Evolutionary conservation across 2,888 invertebrate genomes (phyloP), one percentile per base, ranked within the genome.

Genomic region (Aspidiotus rigidus): DNA sequence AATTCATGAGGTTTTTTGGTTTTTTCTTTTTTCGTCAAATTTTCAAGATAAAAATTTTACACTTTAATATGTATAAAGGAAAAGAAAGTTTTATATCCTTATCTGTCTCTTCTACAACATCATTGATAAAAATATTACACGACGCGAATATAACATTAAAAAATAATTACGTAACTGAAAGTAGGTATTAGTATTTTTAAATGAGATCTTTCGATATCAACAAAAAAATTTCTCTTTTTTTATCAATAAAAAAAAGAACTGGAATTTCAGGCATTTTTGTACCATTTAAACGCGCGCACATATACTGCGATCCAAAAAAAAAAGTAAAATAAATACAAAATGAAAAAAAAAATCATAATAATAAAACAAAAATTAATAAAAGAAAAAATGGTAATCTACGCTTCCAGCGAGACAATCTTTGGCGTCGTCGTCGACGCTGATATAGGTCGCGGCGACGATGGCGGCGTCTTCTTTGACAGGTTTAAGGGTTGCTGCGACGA

Each of bases 401-500:
- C 69, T 56, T 69, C 69, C 49, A 69, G 41, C 11, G 69, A 63
- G 7, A 69, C 62, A 16, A 69, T 69, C 63, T 69, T 69, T 42
- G 63, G 62, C 10, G 69, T 63, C n/a, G 44, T 63, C 15, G 70
- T 60, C 62, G 49, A 60, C 1, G 69, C 71, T 1, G 71, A 64
- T n/a, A 70, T 17, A 7, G 72, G 84, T 76, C 83, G 77, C 75
- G 90, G 88, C 79, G 90, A 87, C 73, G 88, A 86, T 74, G 86
- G 85, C 74, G 87, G 87, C 73, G 88, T 86, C 77, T 89, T 89
- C 79, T 92, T 93, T 79, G 92, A 93, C 76, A 93, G 83, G 83
- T 93, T 93, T 74, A 93, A 81, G 69, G 93, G 93, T 78, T 89
- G 89, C 74, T 86, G 86, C 16, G 69, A 61, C 64, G 87, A 84